phyloP scores from a whole-genome alignment of 2,113 vertebrate species.

The Cottus gobio region DNA sequence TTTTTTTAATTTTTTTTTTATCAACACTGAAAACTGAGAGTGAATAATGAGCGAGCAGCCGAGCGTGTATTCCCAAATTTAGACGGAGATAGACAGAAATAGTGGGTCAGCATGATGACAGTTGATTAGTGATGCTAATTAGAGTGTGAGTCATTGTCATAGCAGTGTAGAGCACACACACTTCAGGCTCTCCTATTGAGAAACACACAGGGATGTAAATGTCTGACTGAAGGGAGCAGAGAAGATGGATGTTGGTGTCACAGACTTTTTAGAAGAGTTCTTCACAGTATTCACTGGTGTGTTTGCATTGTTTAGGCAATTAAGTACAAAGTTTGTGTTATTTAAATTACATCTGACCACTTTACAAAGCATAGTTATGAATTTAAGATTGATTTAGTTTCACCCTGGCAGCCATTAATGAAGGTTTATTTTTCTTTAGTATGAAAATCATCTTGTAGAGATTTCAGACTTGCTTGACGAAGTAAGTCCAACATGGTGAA shows the following conservation, averaged over 20 bases:
- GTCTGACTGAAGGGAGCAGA: slow-evolving; percentile 25
- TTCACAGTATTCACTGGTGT: neutral
- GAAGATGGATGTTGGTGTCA: slow-evolving; percentile 25
- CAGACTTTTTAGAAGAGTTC: neutral
- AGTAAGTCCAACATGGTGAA: neutral
- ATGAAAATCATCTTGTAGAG: slow-evolving; percentile 11
- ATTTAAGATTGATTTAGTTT: neutral
- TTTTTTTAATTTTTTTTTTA: slow-evolving; percentile 27
- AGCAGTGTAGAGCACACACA: slow-evolving; percentile 13
- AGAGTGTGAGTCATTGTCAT: slow-evolving; percentile 47
- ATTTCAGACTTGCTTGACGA: neutral
- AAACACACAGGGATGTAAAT: slow-evolving; percentile 17
- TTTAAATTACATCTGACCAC: neutral
- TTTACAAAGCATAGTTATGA: neutral
- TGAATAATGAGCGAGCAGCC: slow-evolving; percentile 34
- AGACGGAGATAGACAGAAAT: slow-evolving; percentile 33
- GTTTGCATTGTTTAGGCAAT: neutral
- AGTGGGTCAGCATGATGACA: slow-evolving; percentile 49
- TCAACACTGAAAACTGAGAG: slow-evolving; percentile 31
- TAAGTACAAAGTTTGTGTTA: neutral
- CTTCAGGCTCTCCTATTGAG: slow-evolving; percentile 22
- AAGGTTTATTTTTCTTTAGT: neutral
- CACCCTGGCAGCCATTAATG: neutral
- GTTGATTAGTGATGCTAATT: slow-evolving; percentile 68
- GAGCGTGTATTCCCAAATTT: slow-evolving; percentile 33